A percentile compares a stretch with the other conserved stretches of the same genome.
Conservation (phyloP, 2,888 invertebrate species). For the Hesperia comma region DNA sequence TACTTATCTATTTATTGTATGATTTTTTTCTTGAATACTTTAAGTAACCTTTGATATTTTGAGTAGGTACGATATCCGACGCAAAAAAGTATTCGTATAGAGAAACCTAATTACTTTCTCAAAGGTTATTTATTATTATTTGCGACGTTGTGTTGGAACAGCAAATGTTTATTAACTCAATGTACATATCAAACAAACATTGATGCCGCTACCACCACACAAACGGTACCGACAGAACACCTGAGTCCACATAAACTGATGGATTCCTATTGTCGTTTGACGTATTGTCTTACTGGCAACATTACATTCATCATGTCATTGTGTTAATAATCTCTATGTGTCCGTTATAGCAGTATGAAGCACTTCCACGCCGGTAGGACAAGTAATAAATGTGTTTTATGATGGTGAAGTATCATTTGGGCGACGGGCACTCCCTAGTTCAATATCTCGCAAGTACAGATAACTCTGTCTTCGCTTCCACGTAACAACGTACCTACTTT, state of each 20-base stretch:
- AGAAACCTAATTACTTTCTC: not conserved
- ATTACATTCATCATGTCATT: too few species aligned
- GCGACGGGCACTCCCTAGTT: not conserved
- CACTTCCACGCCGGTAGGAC: not conserved
- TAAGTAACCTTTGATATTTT: too few species aligned
- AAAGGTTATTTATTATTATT: not conserved
- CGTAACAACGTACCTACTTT: too few species aligned
- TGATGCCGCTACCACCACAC: not conserved
- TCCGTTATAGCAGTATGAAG: too few species aligned
- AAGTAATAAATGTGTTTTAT: not conserved
- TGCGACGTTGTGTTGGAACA: not conserved
- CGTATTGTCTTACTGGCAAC: not conserved
- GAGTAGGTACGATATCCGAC: too few species aligned
- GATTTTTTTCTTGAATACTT: too few species aligned
- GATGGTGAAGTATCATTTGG: not conserved
- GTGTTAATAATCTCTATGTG: too few species aligned
- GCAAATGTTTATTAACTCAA: not conserved
- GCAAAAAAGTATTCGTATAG: too few species aligned
- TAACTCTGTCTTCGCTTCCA: too few species aligned
- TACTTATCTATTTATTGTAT: too few species aligned
- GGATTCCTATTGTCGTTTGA: not conserved
- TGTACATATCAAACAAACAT: not conserved
- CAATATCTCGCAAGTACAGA: not conserved
- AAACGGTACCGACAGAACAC: not conserved
- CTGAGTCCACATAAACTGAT: constrained; percentile 9